Evolutionary conservation across 2,113 vertebrate genomes (phyloP), one percentile per base, ranked within the genome.

Genomic region (Etheostoma cragini): DNA sequence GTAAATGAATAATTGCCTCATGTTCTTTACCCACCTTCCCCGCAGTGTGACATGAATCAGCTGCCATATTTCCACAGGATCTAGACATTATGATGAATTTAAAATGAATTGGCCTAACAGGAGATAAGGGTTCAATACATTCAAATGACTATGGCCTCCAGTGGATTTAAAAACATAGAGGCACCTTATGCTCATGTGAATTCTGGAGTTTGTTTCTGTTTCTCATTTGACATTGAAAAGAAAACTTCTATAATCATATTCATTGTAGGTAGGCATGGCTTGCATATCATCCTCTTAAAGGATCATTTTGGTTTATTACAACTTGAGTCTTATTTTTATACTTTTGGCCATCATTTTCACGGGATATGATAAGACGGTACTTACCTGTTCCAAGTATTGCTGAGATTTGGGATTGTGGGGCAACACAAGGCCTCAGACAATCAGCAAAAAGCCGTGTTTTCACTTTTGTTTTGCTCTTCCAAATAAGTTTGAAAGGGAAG

Each of bases 21-120:
- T 76, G 56, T 61, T 17, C 52, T 54, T 58, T 52, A 35, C 54
- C 49, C 2, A 47, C 26, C 21, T 50, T 50, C 75, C 38, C 26
- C 22, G 22, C 65, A 61, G 63, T 71, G 47, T 81, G 56, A 88
- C 24, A 45, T 16, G 45, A 53, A 68, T 88, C 68, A 78, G 61
- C 70, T 73, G 56, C 66, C 71, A 4, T 19, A n/a, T 21, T 65
- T 69, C 50, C 14, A 35, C 2, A 49, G 45, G 6, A 45, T 47
- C 15, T 30, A n/a, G 42, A 66, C 1, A 50, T 62, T 21, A 53
- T 60, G 19, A 65, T 17, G 14, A 11, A 63, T 76, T 66, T 61
- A 24, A 72, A 77, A 72, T 60, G 0, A 81, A 66, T 58, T 26
- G 16, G 64, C 35, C 67, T 15, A 56, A 19, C 6, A 6, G 16